phyloP scores from a whole-genome alignment of 1,140 invertebrate species.

The Gonioctena quinquepunctata region DNA sequence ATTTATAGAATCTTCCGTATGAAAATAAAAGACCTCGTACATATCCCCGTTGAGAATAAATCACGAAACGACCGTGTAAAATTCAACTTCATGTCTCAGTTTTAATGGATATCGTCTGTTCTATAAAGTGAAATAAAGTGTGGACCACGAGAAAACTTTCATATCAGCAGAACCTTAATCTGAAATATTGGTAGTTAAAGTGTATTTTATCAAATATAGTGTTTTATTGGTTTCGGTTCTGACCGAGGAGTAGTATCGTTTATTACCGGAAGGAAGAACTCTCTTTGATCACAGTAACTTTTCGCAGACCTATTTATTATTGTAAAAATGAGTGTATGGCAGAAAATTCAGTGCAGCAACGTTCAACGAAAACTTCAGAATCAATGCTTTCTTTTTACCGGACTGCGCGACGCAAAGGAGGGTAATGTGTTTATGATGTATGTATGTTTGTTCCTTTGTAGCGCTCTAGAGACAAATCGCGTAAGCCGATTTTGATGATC shows the following conservation, averaged over 20 bases:
- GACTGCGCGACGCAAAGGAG: too few species aligned
- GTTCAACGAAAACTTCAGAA: too few species aligned
- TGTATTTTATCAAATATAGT: conserved; percentile 30
- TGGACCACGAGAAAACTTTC: conserved; percentile 26
- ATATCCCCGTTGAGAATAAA: background rate
- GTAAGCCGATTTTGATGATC: too few species aligned
- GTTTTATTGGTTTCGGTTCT: conserved; percentile 26
- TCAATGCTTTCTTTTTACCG: too few species aligned
- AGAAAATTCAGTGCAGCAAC: background rate
- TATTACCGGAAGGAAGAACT: background rate
- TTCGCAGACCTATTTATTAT: background rate
- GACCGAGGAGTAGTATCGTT: background rate
- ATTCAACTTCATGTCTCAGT: conserved; percentile 12
- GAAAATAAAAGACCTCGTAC: too few species aligned
- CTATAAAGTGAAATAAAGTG: conserved; percentile 14
- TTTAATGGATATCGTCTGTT: conserved; percentile 18
- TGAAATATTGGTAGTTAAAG: conserved; percentile 33
- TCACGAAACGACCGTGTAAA: background rate
- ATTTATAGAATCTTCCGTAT: too few species aligned
- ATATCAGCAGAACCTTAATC: conserved; percentile 37
- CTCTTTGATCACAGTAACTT: background rate
- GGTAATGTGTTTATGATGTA: too few species aligned
- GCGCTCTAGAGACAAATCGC: too few species aligned
- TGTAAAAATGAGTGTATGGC: background rate
- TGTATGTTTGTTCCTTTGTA: too few species aligned